Evolutionary conservation across 2,888 invertebrate species (phyloP).

Genomic region (Hypsopygia costalis): DNA sequence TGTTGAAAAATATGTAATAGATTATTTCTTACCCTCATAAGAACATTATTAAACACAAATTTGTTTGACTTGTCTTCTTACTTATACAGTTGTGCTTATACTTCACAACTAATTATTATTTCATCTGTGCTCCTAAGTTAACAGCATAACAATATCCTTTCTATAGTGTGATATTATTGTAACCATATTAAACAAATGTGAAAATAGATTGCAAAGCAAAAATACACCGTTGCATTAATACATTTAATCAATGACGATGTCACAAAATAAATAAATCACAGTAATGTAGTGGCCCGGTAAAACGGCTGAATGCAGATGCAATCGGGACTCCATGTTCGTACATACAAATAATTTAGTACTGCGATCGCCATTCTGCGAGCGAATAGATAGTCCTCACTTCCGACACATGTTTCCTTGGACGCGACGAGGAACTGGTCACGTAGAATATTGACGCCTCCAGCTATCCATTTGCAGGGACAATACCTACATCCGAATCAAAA

Average conservation of each 20-base stretch:
- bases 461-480: conserved; percentile 62
- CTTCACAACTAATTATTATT: no score
- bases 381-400: conserved; percentile 77
- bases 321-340: conserved; percentile 34
- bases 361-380: conserved; percentile 66
- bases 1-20: no score
- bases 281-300: conserved; percentile 13
- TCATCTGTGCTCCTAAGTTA: no score
- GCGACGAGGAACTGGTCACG: conserved; percentile 72
- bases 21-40: no score
- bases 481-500: conserved; percentile 47
- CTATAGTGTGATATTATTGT: no score
- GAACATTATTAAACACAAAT: no score
- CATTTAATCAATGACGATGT: background rate
- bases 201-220: no score
- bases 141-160: no score
- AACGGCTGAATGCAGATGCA: conserved; percentile 21
- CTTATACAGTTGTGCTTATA: no score
- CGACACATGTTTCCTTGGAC: conserved; percentile 76
- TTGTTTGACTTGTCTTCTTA: no score
- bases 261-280: conserved; percentile 20
- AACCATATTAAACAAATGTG: no score
- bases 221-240: no score
- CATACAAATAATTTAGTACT: conserved; percentile 64
- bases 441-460: conserved; percentile 78